phyloP scores from a whole-genome alignment of 2,113 vertebrate species.

The Cephalopholis sonnerati region DNA sequence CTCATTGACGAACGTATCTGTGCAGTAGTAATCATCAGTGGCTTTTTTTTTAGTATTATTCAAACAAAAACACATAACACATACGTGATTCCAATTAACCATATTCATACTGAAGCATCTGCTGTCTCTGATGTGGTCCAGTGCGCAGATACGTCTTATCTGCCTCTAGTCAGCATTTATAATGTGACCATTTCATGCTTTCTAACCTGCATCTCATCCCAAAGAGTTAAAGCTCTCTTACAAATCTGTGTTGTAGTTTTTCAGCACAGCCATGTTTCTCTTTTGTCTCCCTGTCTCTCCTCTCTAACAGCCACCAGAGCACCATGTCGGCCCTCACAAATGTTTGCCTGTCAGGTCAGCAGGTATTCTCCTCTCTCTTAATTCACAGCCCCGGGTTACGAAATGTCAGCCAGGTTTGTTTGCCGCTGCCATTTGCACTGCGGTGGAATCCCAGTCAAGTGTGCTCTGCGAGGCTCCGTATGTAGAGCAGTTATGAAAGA shows the following conservation, averaged over 20 bases:
- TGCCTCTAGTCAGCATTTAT: conserved; percentile 21
- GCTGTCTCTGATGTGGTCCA: conserved; percentile 36
- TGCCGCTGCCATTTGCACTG: conserved; percentile 66
- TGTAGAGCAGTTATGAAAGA: conserved; percentile 81
- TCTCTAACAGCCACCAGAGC: conserved; percentile 31
- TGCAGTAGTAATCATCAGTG: conserved; percentile 41
- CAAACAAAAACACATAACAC: conserved; percentile 41
- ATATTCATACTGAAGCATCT: conserved; percentile 32
- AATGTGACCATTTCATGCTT: conserved; percentile 20
- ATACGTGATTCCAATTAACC: conserved; percentile 46
- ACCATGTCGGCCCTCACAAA: conserved; percentile 8
- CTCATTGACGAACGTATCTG: conserved; percentile 66
- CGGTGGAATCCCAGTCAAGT: conserved; percentile 57
- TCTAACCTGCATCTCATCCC: conserved; percentile 18
- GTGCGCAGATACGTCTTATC: conserved; percentile 36
- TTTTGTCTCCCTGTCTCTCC: conserved; percentile 12
- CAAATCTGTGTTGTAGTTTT: conserved; percentile 19
- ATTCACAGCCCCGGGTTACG: conserved; percentile 56
- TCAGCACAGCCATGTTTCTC: conserved; percentile 23
- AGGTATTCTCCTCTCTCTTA: conserved; percentile 53
- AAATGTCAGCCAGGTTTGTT: conserved; percentile 72
- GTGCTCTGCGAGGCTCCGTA: conserved; percentile 53
- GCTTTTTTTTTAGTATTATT: conserved; percentile 39
- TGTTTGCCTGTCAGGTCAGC: conserved; percentile 59
- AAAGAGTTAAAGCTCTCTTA: conserved; percentile 4